These are phyloP conservation scores for Columba livia DNA, from an alignment of 2,113 vertebrate species.

Conservation along the genomic window DNA sequence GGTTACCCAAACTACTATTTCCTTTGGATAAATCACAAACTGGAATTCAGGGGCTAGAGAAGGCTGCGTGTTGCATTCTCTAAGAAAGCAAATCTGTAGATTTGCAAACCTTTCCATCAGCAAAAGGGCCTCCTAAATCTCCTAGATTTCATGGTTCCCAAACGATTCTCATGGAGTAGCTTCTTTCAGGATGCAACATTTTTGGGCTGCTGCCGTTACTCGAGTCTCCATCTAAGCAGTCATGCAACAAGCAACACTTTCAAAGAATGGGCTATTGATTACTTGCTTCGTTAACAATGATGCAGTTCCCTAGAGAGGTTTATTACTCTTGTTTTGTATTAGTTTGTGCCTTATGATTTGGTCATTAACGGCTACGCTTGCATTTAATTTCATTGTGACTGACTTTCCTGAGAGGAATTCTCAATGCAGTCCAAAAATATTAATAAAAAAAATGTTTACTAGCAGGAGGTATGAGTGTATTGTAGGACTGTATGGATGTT, in stretches of 20 bases:
- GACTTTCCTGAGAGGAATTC: conserved; percentile 1
- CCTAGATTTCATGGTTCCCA: not conserved
- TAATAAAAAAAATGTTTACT: conserved; percentile 3
- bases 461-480: not conserved
- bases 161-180: not conserved
- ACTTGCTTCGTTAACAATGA: conserved; percentile 35
- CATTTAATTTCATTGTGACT: conserved; percentile 23
- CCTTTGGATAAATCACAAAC: not conserved
- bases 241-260: conserved; percentile 6
- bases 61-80: not conserved
- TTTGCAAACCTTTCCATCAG: not conserved
- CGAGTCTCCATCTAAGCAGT: conserved; percentile 19
- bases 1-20: not conserved
- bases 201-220: not conserved
- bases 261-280: conserved; percentile 45
- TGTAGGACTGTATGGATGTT: not conserved
- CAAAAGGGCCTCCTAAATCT: not conserved
- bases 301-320: conserved; percentile 1
- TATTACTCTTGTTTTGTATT: conserved; percentile 33
- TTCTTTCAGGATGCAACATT: not conserved
- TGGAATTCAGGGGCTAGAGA: not conserved
- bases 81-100: not conserved
- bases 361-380: conserved; percentile 16
- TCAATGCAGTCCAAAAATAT: not conserved
- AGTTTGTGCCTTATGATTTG: conserved; percentile 40